These are phyloP conservation scores for Rhabditoides inermis DNA, from an alignment of 2,888 invertebrate genomes.

Conservation along the genomic window DNA sequence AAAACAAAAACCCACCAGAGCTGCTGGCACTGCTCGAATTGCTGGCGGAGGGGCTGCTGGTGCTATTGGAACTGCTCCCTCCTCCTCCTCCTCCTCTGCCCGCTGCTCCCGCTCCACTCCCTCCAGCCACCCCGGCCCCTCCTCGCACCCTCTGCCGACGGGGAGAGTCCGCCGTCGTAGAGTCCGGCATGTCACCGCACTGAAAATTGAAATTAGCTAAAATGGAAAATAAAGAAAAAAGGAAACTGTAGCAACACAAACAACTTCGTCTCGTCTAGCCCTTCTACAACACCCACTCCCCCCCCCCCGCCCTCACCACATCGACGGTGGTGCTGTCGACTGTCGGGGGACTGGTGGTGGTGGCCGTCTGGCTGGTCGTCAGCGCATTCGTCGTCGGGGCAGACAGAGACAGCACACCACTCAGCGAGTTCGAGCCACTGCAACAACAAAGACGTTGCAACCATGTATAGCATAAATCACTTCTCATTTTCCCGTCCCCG, in stretches of 20 bases:
- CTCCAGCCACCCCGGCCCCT: conserved; percentile 2
- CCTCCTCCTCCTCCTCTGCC: neutral
- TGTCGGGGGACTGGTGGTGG: conserved; percentile 15
- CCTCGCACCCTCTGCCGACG: conserved; percentile 5
- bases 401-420: conserved; percentile 15
- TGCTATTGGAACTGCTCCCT: too few relatives aligned
- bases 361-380: conserved; percentile 19
- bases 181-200: conserved; percentile 15
- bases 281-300: conserved; percentile 1
- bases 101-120: neutral
- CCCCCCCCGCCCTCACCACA: too few relatives aligned
- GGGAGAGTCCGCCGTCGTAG: conserved; percentile 16
- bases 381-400: conserved; percentile 54
- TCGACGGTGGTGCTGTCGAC: conserved; percentile 15
- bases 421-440: conserved; percentile 21
- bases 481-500: too few relatives aligned
- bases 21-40: too few relatives aligned
- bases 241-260: neutral
- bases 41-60: too few relatives aligned
- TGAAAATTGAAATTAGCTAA: conserved; percentile 3
- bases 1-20: too few relatives aligned
- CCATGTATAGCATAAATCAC: too few relatives aligned
- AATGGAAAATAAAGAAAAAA: neutral
- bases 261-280: neutral
- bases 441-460: too few relatives aligned